Conservation (phyloP, 2,113 vertebrate genomes). For the Galbula dea region DNA sequence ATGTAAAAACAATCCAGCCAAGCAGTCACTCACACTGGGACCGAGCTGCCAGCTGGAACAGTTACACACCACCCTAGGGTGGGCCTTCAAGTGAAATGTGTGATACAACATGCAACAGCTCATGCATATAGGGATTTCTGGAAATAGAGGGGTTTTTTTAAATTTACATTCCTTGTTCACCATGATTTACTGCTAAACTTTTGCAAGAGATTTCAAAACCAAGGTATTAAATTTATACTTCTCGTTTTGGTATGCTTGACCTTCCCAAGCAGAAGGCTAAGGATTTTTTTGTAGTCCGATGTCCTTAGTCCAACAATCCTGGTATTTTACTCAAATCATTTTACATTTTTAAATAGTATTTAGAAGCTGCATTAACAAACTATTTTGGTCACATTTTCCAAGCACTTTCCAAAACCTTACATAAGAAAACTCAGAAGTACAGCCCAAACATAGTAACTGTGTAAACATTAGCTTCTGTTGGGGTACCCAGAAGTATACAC, state of each 20-base stretch:
- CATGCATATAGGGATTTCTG: neutral
- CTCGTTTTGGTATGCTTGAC: neutral
- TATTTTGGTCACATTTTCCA: neutral
- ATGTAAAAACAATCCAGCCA: neutral
- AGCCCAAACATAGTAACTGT: slow-evolving; percentile 1
- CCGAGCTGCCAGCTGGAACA: neutral
- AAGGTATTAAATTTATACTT: neutral
- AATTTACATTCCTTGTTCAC: neutral
- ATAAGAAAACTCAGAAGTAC: neutral
- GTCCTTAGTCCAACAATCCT: neutral
- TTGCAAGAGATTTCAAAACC: neutral
- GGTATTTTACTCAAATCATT: neutral
- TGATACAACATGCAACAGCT: neutral
- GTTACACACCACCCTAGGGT: neutral
- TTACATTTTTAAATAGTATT: neutral
- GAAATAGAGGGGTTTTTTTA: neutral
- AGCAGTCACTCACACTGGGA: neutral
- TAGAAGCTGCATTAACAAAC: neutral
- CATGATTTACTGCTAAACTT: neutral
- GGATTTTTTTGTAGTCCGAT: neutral
- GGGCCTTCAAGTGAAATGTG: neutral
- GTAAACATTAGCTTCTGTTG: neutral
- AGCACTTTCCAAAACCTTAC: neutral
- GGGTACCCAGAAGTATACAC: neutral
- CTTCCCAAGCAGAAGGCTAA: neutral